phyloP scores from a whole-genome alignment of 2,888 invertebrate species.

The Belgica antarctica region DNA sequence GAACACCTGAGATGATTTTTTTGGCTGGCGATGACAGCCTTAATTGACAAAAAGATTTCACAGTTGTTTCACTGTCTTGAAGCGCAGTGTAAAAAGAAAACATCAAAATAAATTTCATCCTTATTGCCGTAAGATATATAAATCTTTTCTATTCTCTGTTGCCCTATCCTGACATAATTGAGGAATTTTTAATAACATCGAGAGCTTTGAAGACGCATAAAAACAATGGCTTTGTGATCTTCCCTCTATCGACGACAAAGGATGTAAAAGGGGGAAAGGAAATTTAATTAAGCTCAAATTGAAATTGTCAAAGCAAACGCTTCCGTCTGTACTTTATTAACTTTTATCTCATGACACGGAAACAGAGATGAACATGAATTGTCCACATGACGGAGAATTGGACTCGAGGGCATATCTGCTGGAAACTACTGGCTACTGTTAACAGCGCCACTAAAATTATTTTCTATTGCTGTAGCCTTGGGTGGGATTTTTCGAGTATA shows the following conservation, averaged over 20 bases:
- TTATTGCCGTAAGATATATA: neutral
- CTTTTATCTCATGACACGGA: conserved; percentile 1
- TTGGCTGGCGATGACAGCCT: neutral
- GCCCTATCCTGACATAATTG: neutral
- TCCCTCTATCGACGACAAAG: neutral
- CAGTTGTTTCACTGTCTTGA: too few relatives aligned
- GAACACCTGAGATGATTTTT: neutral
- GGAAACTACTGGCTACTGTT: too few relatives aligned
- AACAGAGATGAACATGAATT: neutral
- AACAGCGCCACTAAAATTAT: too few relatives aligned
- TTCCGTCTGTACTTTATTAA: neutral
- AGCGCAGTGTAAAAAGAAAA: neutral
- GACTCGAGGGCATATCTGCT: too few relatives aligned
- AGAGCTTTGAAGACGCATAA: neutral
- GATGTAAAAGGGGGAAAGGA: neutral
- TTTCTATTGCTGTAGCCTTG: too few relatives aligned
- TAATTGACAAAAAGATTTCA: neutral
- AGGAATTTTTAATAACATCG: conserved; percentile 12
- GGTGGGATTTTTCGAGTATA: too few relatives aligned
- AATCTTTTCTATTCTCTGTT: too few relatives aligned
- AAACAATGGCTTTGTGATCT: conserved; percentile 19
- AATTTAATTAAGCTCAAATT: conserved; percentile 20
- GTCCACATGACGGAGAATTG: neutral
- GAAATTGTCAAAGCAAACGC: conserved; percentile 8
- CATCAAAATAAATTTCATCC: conserved; percentile 8